Conservation (phyloP, 1,140 invertebrate species). For the Nasonia vitripennis region DNA sequence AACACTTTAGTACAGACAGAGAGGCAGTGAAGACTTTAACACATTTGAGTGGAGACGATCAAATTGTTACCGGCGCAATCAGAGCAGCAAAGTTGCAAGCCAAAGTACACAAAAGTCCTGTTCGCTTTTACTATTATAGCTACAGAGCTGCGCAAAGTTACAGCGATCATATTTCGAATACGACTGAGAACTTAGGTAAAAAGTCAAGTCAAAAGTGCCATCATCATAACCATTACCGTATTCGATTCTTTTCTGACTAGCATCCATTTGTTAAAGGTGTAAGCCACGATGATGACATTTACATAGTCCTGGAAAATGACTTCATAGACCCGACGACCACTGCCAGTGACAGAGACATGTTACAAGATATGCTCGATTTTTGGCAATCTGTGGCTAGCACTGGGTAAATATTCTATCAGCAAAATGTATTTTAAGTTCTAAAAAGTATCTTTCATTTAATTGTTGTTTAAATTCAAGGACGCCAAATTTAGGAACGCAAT, state of each 20-base stretch:
- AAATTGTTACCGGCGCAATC: slow-evolving; percentile 75
- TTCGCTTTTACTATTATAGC: slow-evolving; percentile 76
- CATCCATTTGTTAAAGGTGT: background rate
- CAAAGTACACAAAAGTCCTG: slow-evolving; percentile 70
- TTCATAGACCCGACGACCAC: background rate
- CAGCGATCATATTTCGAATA: slow-evolving; percentile 67
- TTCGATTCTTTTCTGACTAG: background rate
- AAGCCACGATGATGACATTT: slow-evolving; percentile 11
- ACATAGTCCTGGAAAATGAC: background rate
- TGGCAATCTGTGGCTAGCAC: background rate
- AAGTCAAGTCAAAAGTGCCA: slow-evolving; percentile 70
- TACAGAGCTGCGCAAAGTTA: slow-evolving; percentile 74
- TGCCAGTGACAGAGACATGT: background rate
- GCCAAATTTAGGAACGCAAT: background rate
- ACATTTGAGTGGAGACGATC: slow-evolving; percentile 75
- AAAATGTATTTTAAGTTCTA: too few relatives aligned
- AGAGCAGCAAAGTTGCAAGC: slow-evolving; percentile 75
- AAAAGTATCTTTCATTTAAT: too few relatives aligned
- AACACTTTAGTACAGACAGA: slow-evolving; percentile 63
- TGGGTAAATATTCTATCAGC: background rate
- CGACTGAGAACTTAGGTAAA: slow-evolving; percentile 73
- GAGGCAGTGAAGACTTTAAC: slow-evolving; percentile 61
- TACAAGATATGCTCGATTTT: slow-evolving; percentile 1
- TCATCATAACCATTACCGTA: slow-evolving; percentile 49
- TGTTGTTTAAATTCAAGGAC: background rate